A percentile compares a stretch with the other conserved stretches of the same genome.
Conservation (phyloP, 2,888 invertebrate genomes). For the Protophormia terraenovae region DNA sequence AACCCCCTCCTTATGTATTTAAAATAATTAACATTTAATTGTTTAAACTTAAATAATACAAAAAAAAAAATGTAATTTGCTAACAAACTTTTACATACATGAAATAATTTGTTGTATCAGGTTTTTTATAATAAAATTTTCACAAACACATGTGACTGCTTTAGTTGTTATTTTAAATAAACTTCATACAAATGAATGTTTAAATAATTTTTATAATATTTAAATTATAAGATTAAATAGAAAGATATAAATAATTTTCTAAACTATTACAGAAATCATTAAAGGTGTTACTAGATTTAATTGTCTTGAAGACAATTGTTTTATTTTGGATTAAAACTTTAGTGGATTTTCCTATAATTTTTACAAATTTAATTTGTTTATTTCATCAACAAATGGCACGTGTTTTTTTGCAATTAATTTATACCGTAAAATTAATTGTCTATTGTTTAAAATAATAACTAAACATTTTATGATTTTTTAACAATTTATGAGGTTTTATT, state of each 20-base stretch:
- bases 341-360: neutral
- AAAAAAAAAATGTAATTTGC: constrained; percentile 28
- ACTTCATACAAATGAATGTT: neutral
- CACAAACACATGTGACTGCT: constrained; percentile 35
- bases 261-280: neutral
- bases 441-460: neutral
- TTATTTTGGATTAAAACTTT: constrained; percentile 1
- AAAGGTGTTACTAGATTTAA: constrained; percentile 32
- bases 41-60: constrained; percentile 10
- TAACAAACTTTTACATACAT: constrained; percentile 15
- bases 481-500: neutral
- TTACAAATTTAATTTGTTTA: neutral
- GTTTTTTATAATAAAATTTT: neutral
- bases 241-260: neutral
- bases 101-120: neutral
- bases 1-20: neutral
- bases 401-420: neutral
- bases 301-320: neutral
- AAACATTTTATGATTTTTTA: neutral
- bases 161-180: neutral
- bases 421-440: constrained; percentile 18
- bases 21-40: constrained; percentile 53
- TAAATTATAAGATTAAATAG: constrained; percentile 1
- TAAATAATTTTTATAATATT: constrained; percentile 3
- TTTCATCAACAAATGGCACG: constrained; percentile 6